These are phyloP conservation scores for Crotophaga sulcirostris DNA, from an alignment of 2,113 vertebrate genomes.

Conservation along the genomic window DNA sequence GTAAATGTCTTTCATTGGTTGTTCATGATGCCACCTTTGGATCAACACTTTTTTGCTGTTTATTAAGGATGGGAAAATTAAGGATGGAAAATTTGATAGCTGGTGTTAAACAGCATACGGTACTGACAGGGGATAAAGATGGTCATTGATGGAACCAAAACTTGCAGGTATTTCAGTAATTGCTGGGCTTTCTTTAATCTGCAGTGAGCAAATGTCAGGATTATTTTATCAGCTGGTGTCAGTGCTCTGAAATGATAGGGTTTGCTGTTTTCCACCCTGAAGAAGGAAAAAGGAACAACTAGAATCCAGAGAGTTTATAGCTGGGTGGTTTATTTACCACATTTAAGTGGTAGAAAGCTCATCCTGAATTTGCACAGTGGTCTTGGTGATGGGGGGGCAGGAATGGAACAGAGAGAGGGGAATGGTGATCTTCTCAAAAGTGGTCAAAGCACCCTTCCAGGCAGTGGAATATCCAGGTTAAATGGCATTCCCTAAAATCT, in stretches of 20 bases:
- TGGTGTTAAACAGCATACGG: background rate
- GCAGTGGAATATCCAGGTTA: background rate
- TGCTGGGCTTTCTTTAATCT: slow-evolving; percentile 7
- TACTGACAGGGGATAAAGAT: background rate
- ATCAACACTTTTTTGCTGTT: background rate
- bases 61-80: background rate
- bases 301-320: background rate
- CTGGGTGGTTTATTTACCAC: background rate
- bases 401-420: background rate
- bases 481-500: background rate
- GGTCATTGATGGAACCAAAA: background rate
- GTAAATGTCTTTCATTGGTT: background rate
- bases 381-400: background rate
- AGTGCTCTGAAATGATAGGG: background rate
- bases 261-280: background rate
- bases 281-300: background rate
- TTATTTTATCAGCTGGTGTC: slow-evolving; percentile 29
- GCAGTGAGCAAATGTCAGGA: slow-evolving; percentile 27
- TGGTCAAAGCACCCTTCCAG: background rate
- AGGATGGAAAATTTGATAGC: background rate
- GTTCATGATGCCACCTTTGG: background rate
- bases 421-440: background rate
- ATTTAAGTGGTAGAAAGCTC: background rate
- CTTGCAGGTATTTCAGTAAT: background rate
- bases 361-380: background rate